Conservation (phyloP, 2,797 vertebrate species). For the Mormyrus hasselquistii region DNA sequence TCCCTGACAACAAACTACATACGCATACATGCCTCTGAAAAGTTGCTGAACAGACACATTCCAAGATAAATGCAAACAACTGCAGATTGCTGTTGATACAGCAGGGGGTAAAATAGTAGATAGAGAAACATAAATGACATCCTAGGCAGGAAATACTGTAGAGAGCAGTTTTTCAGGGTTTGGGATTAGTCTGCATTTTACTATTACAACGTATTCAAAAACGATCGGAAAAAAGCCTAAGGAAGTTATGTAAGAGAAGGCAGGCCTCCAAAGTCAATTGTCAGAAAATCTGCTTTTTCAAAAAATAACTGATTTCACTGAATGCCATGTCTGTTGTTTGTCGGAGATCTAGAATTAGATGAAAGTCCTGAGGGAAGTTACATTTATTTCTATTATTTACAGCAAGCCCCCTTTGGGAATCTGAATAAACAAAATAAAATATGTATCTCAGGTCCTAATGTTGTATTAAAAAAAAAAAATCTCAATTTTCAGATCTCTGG, state of each 20-base stretch:
- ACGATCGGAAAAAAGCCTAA: background rate
- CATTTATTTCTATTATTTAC: slow-evolving; percentile 19
- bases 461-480: slow-evolving; percentile 9
- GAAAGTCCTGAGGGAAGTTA: background rate
- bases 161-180: background rate
- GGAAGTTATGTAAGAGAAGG: slow-evolving; percentile 23
- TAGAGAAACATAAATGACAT: background rate
- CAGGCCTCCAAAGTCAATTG: slow-evolving; percentile 48
- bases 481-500: slow-evolving; percentile 14
- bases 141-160: background rate
- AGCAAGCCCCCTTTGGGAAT: slow-evolving; percentile 7
- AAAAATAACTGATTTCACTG: background rate
- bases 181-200: background rate
- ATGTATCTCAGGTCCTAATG: slow-evolving; percentile 6
- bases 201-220: background rate
- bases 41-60: slow-evolving; percentile 23
- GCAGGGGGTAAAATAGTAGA: background rate
- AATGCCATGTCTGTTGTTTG: slow-evolving; percentile 2
- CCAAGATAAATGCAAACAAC: slow-evolving; percentile 5
- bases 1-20: slow-evolving; percentile 52
- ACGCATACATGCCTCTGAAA: slow-evolving; percentile 13
- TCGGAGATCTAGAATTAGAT: background rate
- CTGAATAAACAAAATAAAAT: slow-evolving; percentile 19
- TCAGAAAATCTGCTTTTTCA: slow-evolving; percentile 23
- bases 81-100: background rate